These are phyloP conservation scores for Xestobium rufovillosum DNA, from an alignment of 2,888 invertebrate species.

Conservation along the genomic window DNA sequence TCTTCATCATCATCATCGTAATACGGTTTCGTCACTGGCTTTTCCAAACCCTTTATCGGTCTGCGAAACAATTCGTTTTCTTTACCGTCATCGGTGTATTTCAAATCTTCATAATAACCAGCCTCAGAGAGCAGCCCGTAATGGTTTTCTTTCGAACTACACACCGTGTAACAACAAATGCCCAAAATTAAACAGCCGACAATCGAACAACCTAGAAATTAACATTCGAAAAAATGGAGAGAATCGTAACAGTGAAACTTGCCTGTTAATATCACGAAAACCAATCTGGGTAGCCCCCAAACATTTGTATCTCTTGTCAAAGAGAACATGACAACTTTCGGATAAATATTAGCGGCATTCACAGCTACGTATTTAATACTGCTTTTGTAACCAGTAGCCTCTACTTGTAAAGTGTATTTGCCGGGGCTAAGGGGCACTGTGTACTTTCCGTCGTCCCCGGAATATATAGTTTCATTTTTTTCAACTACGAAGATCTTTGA, in stretches of 20 bases:
- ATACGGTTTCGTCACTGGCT: conserved; percentile 51
- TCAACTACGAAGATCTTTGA: conserved; percentile 47
- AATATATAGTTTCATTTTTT: conserved; percentile 37
- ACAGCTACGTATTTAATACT: conserved; percentile 44
- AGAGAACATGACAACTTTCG: conserved; percentile 59
- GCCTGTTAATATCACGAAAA: conserved; percentile 70
- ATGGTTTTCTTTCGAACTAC: conserved; percentile 36
- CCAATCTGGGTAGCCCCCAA: conserved; percentile 66
- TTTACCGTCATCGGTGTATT: conserved; percentile 28
- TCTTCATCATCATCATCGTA: conserved; percentile 62
- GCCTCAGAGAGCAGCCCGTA: conserved; percentile 32
- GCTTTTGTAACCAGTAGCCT: conserved; percentile 53
- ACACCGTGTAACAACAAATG: conserved; percentile 51
- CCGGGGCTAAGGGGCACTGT: conserved; percentile 45
- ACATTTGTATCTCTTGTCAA: conserved; percentile 59
- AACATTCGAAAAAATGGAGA: conserved; percentile 10
- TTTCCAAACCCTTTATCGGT: conserved; percentile 30
- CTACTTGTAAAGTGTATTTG: conserved; percentile 48
- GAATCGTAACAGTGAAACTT: conserved; percentile 21
- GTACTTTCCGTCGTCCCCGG: conserved; percentile 46
- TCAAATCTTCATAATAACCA: conserved; percentile 27
- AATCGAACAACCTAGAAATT: conserved; percentile 48
- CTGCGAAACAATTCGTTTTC: conserved; percentile 31
- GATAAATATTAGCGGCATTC: conserved; percentile 38
- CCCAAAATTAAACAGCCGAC: conserved; percentile 47